Base-by-base conservation (phyloP, 2,113 vertebrate species). In the Equus quagga region DNA sequence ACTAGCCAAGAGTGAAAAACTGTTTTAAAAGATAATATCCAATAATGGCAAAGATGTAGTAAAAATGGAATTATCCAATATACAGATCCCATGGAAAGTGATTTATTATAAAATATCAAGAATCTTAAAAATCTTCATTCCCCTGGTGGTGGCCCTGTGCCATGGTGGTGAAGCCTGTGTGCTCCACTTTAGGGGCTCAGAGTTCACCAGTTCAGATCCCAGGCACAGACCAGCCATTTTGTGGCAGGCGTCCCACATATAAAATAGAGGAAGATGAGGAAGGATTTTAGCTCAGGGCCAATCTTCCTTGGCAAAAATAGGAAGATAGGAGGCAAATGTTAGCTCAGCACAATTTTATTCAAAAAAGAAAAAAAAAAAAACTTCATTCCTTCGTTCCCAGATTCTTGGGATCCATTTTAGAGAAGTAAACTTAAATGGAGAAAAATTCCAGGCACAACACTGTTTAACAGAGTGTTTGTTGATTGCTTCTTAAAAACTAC, bases 401-500 rank as follows among this genome's bases (percentile, higher is more conserved):
- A 82, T 51, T 81, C 65, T 69, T 3, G 44, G 14, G 86, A 78
- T 80, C 31, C 60, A 73, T 58, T 31, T 44, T 62, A 79, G 46
- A 5, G 14, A 78, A 65, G 26, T 81, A 92, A 92, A 84, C 11
- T 54, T 70, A 51, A 86, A 33, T 60, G 13, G 19, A 64, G 51
- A 65, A 79, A 84, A 18, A 12, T 44, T 70, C 70, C 26, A 73
- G 33, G 24, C 17, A 75, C n/a, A 69, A 44, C 23, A 14, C 65
- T 69, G 56, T 75, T 85, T 28, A 70, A 64, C 10, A 75, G 23
- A 51, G 19, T 54, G 2, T 56, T n/a, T 92, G 36, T 51, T 13
- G 11, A 85, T 54, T 54, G 31, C 8, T 89, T 86, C 51, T 81
- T 89, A 89, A 90, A 96, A 91, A 9, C 62, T 70, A 89, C 12